A percentile compares a stretch with the other conserved stretches of the same genome.
Evolutionary conservation across 2,888 invertebrate species (phyloP).

Genomic region (Eupelmus urozonus): DNA sequence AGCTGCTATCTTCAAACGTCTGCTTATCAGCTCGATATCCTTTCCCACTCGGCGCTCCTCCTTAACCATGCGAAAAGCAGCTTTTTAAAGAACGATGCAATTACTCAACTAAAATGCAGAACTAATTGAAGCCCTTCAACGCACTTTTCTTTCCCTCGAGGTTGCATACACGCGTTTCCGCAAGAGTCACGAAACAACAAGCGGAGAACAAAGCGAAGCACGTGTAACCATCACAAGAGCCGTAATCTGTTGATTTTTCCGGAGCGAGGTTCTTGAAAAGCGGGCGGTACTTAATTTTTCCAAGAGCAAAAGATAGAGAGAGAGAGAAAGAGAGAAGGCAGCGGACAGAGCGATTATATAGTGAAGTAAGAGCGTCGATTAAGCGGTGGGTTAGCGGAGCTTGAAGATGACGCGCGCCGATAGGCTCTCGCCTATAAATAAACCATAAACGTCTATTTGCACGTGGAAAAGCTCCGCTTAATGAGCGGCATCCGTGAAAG

Average conservation of each 20-base stretch:
- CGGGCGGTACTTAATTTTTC: slow-evolving; percentile 13
- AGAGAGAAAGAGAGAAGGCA: background rate
- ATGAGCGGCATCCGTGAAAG: slow-evolving; percentile 56
- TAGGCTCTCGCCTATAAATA: slow-evolving; percentile 52
- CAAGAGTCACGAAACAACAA: background rate
- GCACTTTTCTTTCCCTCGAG: background rate
- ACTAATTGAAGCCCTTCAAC: background rate
- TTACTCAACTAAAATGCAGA: slow-evolving; percentile 1
- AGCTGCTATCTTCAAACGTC: too few relatives aligned
- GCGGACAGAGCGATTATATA: background rate
- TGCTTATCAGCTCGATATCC: too few relatives aligned
- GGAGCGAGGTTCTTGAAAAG: background rate
- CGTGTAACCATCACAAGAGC: background rate
- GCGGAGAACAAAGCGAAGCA: slow-evolving; percentile 9
- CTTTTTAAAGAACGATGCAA: background rate
- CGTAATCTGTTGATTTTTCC: slow-evolving; percentile 22
- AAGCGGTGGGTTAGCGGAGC: slow-evolving; percentile 52
- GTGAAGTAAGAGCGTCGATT: slow-evolving; percentile 37
- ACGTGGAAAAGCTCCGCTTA: slow-evolving; percentile 58
- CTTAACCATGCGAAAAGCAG: too few relatives aligned
- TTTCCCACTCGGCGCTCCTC: too few relatives aligned
- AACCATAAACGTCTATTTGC: slow-evolving; percentile 60
- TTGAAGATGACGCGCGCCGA: slow-evolving; percentile 58
- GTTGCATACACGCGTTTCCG: background rate
- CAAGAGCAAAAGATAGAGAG: background rate